A percentile compares a stretch with the other conserved stretches of the same genome.
Evolutionary conservation across 2,113 vertebrate species (phyloP).

Genomic region (Cryptotis parvus): DNA sequence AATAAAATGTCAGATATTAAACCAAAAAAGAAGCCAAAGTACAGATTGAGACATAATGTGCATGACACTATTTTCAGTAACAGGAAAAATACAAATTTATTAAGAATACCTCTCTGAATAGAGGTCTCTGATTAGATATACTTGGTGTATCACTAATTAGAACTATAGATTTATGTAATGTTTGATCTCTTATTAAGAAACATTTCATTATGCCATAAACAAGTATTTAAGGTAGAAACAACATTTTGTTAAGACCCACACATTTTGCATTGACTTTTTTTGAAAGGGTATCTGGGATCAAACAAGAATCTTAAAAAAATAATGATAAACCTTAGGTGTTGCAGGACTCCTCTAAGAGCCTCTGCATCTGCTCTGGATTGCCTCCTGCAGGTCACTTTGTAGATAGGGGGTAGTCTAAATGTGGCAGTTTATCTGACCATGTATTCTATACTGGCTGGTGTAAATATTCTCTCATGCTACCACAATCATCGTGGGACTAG

Average conservation of each 20-base stretch:
- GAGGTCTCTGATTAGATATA: too few species aligned
- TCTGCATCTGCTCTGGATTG: too few species aligned
- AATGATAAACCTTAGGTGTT: not conserved
- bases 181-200: not conserved
- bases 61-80: not conserved
- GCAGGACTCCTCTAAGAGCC: too few species aligned
- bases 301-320: too few species aligned
- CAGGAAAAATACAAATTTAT: not conserved
- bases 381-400: too few species aligned
- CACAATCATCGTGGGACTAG: too few species aligned
- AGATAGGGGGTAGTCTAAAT: too few species aligned
- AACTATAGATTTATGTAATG: not conserved
- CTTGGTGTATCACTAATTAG: not conserved
- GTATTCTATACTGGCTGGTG: too few species aligned
- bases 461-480: too few species aligned
- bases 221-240: not conserved
- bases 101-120: not conserved
- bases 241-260: conserved; percentile 21
- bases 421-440: too few species aligned
- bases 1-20: not conserved
- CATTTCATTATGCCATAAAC: not conserved
- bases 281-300: too few species aligned
- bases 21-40: not conserved
- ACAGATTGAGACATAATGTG: not conserved
- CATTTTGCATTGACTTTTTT: too few species aligned